These are phyloP conservation scores for Ivindomyrus marchei DNA, from an alignment of 2,113 vertebrate species.

Conservation along the genomic window DNA sequence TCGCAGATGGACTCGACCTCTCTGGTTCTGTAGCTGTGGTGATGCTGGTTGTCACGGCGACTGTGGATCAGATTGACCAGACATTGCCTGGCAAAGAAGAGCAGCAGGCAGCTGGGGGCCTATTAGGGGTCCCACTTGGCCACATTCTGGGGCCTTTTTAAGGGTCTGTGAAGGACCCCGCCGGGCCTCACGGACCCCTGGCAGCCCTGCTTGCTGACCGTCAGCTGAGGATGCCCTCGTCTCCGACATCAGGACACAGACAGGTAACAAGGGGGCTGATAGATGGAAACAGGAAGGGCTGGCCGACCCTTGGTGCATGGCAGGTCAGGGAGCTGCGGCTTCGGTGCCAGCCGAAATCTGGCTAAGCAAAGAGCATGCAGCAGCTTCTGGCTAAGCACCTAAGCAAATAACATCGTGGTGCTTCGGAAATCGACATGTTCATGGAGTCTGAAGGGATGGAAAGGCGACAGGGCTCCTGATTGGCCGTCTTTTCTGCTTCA, in stretches of 20 bases:
- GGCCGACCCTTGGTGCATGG: no score
- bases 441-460: no score
- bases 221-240: background rate
- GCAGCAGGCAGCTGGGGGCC: background rate
- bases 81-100: background rate
- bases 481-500: background rate
- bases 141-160: background rate
- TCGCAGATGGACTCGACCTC: background rate
- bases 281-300: background rate
- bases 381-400: no score
- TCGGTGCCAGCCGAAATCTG: no score
- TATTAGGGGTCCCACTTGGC: background rate
- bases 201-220: background rate
- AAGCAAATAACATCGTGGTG: no score
- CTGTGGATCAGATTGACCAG: background rate
- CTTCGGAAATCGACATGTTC: no score
- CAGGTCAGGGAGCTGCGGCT: background rate
- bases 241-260: background rate
- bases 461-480: background rate
- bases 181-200: background rate
- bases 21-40: background rate
- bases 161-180: background rate
- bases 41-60: background rate
- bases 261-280: background rate
- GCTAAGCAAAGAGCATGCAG: no score